phyloP scores from a whole-genome alignment of 2,888 invertebrate species.

The Ypsolopha scabrella region DNA sequence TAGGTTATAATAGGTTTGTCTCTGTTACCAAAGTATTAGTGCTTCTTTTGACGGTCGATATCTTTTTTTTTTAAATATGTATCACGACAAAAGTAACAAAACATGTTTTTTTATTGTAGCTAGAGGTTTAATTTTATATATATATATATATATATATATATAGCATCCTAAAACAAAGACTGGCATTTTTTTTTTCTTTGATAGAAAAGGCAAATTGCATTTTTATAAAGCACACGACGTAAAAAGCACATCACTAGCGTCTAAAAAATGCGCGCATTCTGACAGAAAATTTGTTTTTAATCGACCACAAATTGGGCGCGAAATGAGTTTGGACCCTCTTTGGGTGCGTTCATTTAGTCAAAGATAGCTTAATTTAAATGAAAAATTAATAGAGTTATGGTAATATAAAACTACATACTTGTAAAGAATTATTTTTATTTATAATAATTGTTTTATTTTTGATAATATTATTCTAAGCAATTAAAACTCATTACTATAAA shows the following conservation, averaged over 20 bases:
- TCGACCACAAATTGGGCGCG: constrained; percentile 69
- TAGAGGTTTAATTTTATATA: constrained; percentile 13
- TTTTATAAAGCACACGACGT: too few species aligned
- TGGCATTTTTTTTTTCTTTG: not conserved
- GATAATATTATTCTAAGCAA: too few species aligned
- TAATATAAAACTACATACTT: too few species aligned
- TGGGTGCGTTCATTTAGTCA: constrained; percentile 26
- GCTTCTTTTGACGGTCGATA: too few species aligned
- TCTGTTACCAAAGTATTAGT: too few species aligned
- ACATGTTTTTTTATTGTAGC: not conserved
- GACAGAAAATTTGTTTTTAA: constrained; percentile 67
- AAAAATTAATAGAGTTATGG: constrained; percentile 32
- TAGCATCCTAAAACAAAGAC: not conserved
- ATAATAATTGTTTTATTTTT: too few species aligned
- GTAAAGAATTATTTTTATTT: too few species aligned
- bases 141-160: too few species aligned
- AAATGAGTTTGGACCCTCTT: constrained; percentile 59
- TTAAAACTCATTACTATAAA: too few species aligned
- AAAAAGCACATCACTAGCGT: constrained; percentile 31
- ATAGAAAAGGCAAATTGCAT: too few species aligned
- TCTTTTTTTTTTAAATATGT: too few species aligned
- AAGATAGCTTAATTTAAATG: constrained; percentile 52
- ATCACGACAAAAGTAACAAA: not conserved
- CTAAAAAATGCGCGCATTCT: constrained; percentile 53
- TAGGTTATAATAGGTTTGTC: too few species aligned